Base-by-base conservation (phyloP, 2,113 vertebrate species). In the Phocoena phocoena region DNA sequence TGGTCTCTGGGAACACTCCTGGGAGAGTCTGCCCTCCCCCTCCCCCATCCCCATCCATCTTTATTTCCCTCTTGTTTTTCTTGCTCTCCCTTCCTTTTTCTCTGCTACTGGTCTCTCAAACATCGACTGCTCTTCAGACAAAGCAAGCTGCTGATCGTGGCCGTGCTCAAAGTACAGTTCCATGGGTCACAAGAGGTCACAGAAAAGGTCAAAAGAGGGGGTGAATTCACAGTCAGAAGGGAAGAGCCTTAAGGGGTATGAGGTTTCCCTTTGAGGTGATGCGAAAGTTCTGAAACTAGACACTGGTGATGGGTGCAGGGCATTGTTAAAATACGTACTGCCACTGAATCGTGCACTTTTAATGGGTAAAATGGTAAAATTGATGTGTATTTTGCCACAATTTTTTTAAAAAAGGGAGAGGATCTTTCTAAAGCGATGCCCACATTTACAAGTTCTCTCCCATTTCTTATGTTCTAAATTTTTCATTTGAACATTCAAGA, bases 401-500 rank as follows among this genome's bases (percentile, higher is more conserved):
- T 83, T 25, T 55, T 12, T 76, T 76, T 79, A 25, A 85, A 41
- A 55, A 63, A 6, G 2, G 36, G 25, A 62, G 8, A 92, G 28
- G 31, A 26, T 25, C 26, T 90, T 82, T 76, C 60, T 76, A 77
- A 93, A 93, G 33, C 4, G 62, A 90, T 76, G 36, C 8, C 63
- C 41, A 85, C 31, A 53, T 79, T 60, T 25, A 26, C 23, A 36
- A 60, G 33, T 79, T 76, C 60, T 41, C 60, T 58, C 67, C 26
- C 58, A 53, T 76, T 93, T 87, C 47, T 83, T 90, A 31, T 0
- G 41, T 14, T 82, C 50, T 79, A n/a, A 74, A 26, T 79, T 73
- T 97, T 86, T 82, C 21, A 60, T 82, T 60, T 71, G 68, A 71
- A 89, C 92, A 62, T 60, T 71, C 23, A 79, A 74, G 79, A 63